Percentiles rank a stretch among this genome's conserved stretches.
phyloP scores from a whole-genome alignment of 2,113 vertebrate species.

The Cynopterus brachyotis region DNA sequence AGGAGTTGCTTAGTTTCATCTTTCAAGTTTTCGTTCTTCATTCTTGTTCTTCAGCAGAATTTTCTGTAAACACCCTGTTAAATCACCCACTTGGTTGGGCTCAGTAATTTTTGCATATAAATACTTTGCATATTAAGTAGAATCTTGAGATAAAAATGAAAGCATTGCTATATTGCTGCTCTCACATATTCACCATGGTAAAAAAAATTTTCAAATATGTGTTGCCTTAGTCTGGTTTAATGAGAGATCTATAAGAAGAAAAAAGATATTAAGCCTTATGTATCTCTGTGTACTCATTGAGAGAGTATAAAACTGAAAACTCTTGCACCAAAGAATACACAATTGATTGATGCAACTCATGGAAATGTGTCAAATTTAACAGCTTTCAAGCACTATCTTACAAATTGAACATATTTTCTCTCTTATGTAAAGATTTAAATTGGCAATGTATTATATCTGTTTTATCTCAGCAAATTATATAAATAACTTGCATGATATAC shows the following conservation, averaged over 20 bases:
- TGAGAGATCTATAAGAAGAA: slow-evolving; percentile 50
- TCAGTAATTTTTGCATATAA: slow-evolving; percentile 42
- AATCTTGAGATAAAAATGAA: slow-evolving; percentile 45
- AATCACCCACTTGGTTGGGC: background rate
- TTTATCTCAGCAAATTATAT: slow-evolving; percentile 78
- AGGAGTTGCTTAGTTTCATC: background rate
- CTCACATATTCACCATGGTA: slow-evolving; percentile 46
- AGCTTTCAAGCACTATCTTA: slow-evolving; percentile 80
- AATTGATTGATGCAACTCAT: slow-evolving; percentile 78
- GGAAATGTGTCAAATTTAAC: slow-evolving; percentile 81
- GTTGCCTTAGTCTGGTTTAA: slow-evolving; percentile 66
- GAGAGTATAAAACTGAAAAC: slow-evolving; percentile 67
- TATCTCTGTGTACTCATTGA: slow-evolving; percentile 2
- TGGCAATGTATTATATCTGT: slow-evolving; percentile 81
- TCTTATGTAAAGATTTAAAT: slow-evolving; percentile 79
- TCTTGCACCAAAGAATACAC: slow-evolving; percentile 67
- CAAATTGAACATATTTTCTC: slow-evolving; percentile 78
- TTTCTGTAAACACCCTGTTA: background rate
- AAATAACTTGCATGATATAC: slow-evolving; percentile 69
- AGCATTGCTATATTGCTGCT: slow-evolving; percentile 54
- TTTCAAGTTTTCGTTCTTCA: background rate
- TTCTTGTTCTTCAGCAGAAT: background rate
- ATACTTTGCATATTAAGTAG: slow-evolving; percentile 50
- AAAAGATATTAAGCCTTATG: slow-evolving; percentile 6
- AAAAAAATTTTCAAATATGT: slow-evolving; percentile 75